Evolutionary conservation across 1,140 invertebrate genomes (phyloP).

Genomic region (Zaprionus lachaisei): DNA sequence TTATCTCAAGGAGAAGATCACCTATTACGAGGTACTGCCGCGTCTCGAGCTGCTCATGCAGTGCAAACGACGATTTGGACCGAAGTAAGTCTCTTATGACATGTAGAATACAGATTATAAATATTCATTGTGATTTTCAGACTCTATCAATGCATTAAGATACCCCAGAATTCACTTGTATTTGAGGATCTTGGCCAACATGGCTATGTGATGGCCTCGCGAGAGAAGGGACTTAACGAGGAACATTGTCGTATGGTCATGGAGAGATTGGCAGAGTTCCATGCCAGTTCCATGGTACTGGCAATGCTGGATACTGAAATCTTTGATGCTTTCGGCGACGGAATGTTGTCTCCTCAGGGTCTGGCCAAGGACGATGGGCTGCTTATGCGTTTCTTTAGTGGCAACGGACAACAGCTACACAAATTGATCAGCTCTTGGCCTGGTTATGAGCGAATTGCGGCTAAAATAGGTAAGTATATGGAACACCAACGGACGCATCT

Average conservation of each 20-base stretch:
- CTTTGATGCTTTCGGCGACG: slow-evolving; percentile 53
- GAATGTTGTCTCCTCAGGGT: slow-evolving; percentile 63
- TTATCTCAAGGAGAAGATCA: slow-evolving; percentile 72
- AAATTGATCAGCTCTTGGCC: slow-evolving; percentile 77
- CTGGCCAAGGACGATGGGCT: slow-evolving; percentile 54
- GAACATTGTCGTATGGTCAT: slow-evolving; percentile 67
- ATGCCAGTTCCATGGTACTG: slow-evolving; percentile 73
- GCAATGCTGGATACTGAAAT: slow-evolving; percentile 57
- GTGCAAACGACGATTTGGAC: slow-evolving; percentile 60
- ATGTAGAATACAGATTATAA: not conserved
- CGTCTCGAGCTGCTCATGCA: slow-evolving; percentile 64
- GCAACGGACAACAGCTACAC: slow-evolving; percentile 61
- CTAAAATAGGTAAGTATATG: slow-evolving; percentile 74
- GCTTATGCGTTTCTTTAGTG: slow-evolving; percentile 69
- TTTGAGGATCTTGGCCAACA: slow-evolving; percentile 71
- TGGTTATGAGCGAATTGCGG: slow-evolving; percentile 83
- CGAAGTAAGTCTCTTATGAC: slow-evolving; percentile 53
- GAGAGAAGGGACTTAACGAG: slow-evolving; percentile 66
- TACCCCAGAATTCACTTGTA: slow-evolving; percentile 67
- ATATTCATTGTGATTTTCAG: slow-evolving; percentile 25
- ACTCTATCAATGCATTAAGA: slow-evolving; percentile 66
- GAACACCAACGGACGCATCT: slow-evolving; percentile 47
- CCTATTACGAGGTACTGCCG: slow-evolving; percentile 70
- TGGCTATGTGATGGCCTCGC: slow-evolving; percentile 66
- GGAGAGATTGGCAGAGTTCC: slow-evolving; percentile 73